Base-by-base conservation (phyloP, 2,888 invertebrate species). In the Caenorhabditis sp. region DNA sequence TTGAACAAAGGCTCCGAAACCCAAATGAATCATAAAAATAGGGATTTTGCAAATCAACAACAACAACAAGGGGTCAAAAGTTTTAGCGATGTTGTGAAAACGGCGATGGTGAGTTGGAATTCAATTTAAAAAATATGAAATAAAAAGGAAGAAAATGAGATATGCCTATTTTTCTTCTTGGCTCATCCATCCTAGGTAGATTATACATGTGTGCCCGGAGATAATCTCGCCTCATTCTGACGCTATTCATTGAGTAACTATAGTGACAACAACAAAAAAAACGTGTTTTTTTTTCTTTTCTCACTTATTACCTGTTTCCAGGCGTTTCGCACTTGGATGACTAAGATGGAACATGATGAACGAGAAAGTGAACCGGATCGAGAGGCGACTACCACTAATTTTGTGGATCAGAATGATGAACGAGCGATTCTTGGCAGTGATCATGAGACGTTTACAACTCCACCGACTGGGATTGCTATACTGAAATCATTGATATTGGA, bases 351-450 rank as follows among this genome's bases (percentile, higher is more conserved):
- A 27, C 72, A 67, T 21, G 64, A 72, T 26, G 67, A 67, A n/a
- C 38, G 64, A 17, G 72, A 72, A 43, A 59, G 64, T 4, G 72
- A 72, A 38, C 72, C 72, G 8, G 72, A 72, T 21, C 21, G 72
- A 1, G 67, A 63, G 17, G 54, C 57, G 5, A 72, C 72, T 4
- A 60, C 53, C 10, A 56, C 56, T 10, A 56, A 56, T 56, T 56
- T 26, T 56, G 56, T 56, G 14, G 56, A 56, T 8, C 31, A 58
- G 8, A 58, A 58, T 58, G 58, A 58, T 5, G 58, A 58, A 20
- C n/a, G 26, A 4, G 58, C 58, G 14, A 58, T 58, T 20, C 23
- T 58, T 5, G 58, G 38, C 2, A 12, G n/a, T 20, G 58, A 58
- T 58, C 14, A 14, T 38, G 21, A 12, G 36, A 20, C 5, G 5